A percentile compares a stretch with the other conserved stretches of the same genome.
These are phyloP conservation scores for Protodeltote pygarga DNA, from an alignment of 2,888 invertebrate species.

Conservation along the genomic window DNA sequence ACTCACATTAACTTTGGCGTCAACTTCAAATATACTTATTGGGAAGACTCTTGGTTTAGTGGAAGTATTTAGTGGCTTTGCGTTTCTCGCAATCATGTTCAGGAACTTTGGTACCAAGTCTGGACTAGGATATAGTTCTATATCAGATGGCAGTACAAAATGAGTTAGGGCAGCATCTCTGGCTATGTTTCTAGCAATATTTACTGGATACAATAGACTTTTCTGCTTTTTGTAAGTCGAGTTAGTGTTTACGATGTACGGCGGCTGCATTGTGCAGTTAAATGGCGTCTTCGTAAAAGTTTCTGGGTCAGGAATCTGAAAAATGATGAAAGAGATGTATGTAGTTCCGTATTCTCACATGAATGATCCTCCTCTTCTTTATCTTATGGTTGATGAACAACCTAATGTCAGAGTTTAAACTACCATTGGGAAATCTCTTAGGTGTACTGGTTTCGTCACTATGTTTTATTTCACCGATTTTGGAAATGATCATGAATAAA, in stretches of 20 bases:
- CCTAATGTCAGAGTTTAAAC: too few species aligned
- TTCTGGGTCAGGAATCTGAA: slow-evolving; percentile 89
- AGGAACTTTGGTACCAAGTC: slow-evolving; percentile 93
- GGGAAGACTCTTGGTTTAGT: slow-evolving; percentile 92
- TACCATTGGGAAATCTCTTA: too few species aligned
- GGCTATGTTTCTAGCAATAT: slow-evolving; percentile 96
- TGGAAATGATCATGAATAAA: too few species aligned
- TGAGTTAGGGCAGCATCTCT: slow-evolving; percentile 93
- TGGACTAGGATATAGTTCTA: slow-evolving; percentile 96
- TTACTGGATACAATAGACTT: slow-evolving; percentile 95
- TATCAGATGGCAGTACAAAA: slow-evolving; percentile 94
- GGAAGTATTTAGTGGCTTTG: slow-evolving; percentile 87
- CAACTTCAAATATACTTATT: slow-evolving; percentile 95
- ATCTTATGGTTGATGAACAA: too few species aligned
- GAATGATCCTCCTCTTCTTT: too few species aligned
- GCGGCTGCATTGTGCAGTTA: slow-evolving; percentile 91
- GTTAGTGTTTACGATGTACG: slow-evolving; percentile 89
- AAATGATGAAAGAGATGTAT: slow-evolving; percentile 38
- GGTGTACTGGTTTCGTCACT: too few species aligned
- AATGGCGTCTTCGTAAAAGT: slow-evolving; percentile 88
- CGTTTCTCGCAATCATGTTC: slow-evolving; percentile 93
- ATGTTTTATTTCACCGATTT: too few species aligned
- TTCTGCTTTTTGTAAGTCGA: slow-evolving; percentile 93
- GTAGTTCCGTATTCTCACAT: too few species aligned
- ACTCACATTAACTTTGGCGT: slow-evolving; percentile 80